phyloP scores from a whole-genome alignment of 2,113 vertebrate genomes.

The Scopus umbretta region DNA sequence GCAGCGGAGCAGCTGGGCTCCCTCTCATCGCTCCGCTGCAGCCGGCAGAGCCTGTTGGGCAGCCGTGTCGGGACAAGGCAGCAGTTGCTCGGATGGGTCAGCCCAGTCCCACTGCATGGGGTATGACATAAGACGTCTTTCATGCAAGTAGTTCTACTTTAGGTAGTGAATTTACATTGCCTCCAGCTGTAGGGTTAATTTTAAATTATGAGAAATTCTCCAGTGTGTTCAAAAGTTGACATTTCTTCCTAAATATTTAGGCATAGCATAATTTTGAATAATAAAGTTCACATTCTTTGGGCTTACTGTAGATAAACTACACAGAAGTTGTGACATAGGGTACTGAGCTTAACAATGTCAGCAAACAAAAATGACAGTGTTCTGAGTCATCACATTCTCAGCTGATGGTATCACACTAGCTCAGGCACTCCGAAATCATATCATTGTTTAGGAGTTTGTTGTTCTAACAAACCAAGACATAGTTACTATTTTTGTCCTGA shows the following conservation, averaged over 20 bases:
- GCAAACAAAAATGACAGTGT: background rate
- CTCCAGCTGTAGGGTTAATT: background rate
- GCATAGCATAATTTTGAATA: background rate
- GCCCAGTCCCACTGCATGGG: background rate
- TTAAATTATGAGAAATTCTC: background rate
- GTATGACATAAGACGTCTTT: background rate
- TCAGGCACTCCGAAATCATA: background rate
- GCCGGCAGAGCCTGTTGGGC: background rate
- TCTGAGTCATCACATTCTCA: slow-evolving; percentile 37
- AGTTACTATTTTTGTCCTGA: background rate
- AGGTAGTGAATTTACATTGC: background rate
- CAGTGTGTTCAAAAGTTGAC: background rate
- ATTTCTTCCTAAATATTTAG: slow-evolving; percentile 3
- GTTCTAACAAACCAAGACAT: background rate
- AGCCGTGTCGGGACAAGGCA: background rate
- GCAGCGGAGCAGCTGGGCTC: background rate
- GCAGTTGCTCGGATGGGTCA: background rate
- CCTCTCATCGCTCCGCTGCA: accelerated
- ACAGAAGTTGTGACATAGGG: background rate
- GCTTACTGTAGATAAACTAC: background rate
- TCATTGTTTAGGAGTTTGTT: slow-evolving; percentile 10
- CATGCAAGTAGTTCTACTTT: background rate
- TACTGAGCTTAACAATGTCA: background rate
- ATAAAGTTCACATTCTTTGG: background rate
- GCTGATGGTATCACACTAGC: slow-evolving; percentile 14